These are phyloP conservation scores for Calephelis nemesis DNA, from an alignment of 1,140 invertebrate genomes.

Conservation along the genomic window DNA sequence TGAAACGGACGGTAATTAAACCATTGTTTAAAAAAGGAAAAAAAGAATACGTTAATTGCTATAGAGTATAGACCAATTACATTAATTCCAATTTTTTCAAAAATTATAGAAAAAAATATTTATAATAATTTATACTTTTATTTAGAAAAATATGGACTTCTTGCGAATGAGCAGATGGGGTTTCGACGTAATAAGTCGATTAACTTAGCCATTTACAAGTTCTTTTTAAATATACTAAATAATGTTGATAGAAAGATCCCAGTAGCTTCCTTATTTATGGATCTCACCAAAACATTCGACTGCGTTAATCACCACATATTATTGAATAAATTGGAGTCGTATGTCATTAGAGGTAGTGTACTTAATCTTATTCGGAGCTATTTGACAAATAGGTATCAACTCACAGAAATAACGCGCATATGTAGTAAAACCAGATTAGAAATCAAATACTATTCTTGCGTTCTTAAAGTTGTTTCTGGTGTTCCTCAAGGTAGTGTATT, in stretches of 20 bases:
- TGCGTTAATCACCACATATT: conserved; percentile 19
- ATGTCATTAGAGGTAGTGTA: conserved; percentile 15
- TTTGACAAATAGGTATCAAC: conserved; percentile 20
- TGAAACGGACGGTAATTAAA: conserved; percentile 27
- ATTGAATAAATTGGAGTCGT: conserved; percentile 18
- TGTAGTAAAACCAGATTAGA: conserved; percentile 3
- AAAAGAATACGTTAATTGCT: conserved; percentile 22
- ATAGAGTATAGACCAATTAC: conserved; percentile 30
- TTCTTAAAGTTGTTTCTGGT: neutral
- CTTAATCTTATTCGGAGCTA: conserved; percentile 1
- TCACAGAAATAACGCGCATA: conserved; percentile 17
- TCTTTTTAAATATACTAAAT: conserved; percentile 13
- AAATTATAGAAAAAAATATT: conserved; percentile 28
- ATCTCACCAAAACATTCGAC: conserved; percentile 13
- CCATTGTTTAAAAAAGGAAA: conserved; percentile 27
- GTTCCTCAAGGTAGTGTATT: conserved; percentile 24
- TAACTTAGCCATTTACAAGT: conserved; percentile 28
- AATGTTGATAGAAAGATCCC: conserved; percentile 19
- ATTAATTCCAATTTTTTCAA: conserved; percentile 24
- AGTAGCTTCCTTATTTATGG: conserved; percentile 8
- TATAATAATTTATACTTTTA: conserved; percentile 21
- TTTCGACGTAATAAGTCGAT: conserved; percentile 29
- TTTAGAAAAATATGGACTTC: conserved; percentile 22
- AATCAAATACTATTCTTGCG: neutral
- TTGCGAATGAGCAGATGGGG: conserved; percentile 26